A percentile compares a stretch with the other conserved stretches of the same genome.
phyloP scores from a whole-genome alignment of 2,113 vertebrate species.

The Propithecus coquereli region DNA sequence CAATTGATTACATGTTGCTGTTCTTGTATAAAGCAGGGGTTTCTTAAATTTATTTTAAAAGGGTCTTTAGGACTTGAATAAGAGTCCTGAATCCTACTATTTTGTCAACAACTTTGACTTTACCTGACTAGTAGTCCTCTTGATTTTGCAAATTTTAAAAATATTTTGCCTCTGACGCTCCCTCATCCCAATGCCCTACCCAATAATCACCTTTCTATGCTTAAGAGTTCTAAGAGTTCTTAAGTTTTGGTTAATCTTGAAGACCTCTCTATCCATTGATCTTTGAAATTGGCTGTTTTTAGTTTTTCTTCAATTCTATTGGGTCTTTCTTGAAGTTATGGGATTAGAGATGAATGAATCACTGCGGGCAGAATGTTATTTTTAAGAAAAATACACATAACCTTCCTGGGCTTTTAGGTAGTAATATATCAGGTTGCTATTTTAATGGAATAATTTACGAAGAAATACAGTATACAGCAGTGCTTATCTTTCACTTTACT shows the following conservation, averaged over 20 bases:
- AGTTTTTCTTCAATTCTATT: constrained; percentile 8
- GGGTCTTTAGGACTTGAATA: neutral
- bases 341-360: neutral
- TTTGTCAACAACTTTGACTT: neutral
- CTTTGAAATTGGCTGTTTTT: neutral
- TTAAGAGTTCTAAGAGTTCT: neutral
- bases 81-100: neutral
- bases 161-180: neutral
- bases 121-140: neutral
- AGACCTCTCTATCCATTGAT: neutral
- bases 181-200: neutral
- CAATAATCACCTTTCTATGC: neutral
- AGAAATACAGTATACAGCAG: neutral
- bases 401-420: neutral
- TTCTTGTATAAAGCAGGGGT: neutral
- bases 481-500: constrained; percentile 10
- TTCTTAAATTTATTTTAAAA: neutral
- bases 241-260: neutral
- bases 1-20: neutral
- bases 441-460: neutral
- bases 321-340: neutral
- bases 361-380: neutral
- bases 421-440: neutral
- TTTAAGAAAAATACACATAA: neutral
- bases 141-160: neutral